phyloP scores from a whole-genome alignment of 92 coral and sea anemone genomes.

The Palythoa heliodiscus region DNA sequence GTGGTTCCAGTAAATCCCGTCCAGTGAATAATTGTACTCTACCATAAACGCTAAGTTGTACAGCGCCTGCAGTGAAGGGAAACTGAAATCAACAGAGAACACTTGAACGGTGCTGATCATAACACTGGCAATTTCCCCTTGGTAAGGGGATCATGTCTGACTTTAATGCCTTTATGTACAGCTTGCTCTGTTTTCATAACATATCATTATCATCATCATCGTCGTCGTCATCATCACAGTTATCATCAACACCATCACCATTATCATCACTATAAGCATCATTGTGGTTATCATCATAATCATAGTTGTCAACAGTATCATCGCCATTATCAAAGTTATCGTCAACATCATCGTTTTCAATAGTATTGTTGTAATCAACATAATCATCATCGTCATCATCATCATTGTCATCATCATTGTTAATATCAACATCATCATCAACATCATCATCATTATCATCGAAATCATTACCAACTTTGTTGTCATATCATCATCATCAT shows the following conservation, averaged over 20 bases:
- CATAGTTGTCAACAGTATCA: neutral
- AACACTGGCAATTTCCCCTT: too few species aligned
- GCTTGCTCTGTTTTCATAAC: too few species aligned
- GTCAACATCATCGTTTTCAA: too few species aligned
- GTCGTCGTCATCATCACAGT: neutral
- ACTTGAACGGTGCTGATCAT: neutral
- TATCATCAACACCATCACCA: neutral
- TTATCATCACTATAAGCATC: neutral
- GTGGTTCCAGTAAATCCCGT: conserved; percentile 80
- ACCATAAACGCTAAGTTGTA: conserved; percentile 95
- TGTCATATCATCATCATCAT: neutral
- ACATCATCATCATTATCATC: neutral
- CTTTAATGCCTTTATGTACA: too few species aligned
- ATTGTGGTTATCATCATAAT: neutral
- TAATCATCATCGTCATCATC: neutral
- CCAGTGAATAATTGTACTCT: conserved; percentile 81
- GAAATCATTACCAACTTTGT: too few species aligned
- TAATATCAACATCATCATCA: neutral
- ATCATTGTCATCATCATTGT: neutral
- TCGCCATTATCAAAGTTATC: neutral
- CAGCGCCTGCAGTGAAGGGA: conserved; percentile 67
- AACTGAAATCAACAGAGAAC: neutral
- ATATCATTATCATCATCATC: too few species aligned
- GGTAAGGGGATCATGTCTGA: too few species aligned
- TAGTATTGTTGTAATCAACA: too few species aligned